Conservation (phyloP, 2,888 invertebrate genomes). For the Stenurella melanura region DNA sequence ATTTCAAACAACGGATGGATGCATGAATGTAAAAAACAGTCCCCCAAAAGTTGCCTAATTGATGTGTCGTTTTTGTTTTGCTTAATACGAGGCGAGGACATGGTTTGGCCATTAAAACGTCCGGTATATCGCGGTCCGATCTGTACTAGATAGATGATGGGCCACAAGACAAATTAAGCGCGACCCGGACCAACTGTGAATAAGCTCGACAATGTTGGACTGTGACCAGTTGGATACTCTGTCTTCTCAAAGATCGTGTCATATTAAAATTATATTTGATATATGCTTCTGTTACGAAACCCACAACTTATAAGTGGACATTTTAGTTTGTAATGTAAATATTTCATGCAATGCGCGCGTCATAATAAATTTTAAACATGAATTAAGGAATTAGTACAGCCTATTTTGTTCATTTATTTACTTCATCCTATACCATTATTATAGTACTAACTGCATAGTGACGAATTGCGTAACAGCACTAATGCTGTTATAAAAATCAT, state of each 20-base stretch:
- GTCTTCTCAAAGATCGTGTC: slow-evolving; percentile 31
- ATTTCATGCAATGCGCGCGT: neutral
- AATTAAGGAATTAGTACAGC: neutral
- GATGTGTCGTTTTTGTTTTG: slow-evolving; percentile 83
- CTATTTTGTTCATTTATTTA: too few species aligned
- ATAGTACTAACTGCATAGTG: too few species aligned
- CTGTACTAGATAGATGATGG: slow-evolving; percentile 78
- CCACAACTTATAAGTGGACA: neutral
- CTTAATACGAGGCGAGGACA: slow-evolving; percentile 79
- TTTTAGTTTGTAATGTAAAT: neutral
- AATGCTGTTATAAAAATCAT: too few species aligned
- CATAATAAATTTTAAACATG: neutral
- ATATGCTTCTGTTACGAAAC: slow-evolving; percentile 21
- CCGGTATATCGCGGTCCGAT: slow-evolving; percentile 78
- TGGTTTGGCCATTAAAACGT: slow-evolving; percentile 83
- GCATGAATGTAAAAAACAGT: slow-evolving; percentile 52
- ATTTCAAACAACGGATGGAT: slow-evolving; percentile 49
- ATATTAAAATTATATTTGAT: slow-evolving; percentile 38
- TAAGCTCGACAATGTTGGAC: slow-evolving; percentile 36
- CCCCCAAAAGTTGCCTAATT: slow-evolving; percentile 74
- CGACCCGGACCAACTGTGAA: slow-evolving; percentile 58
- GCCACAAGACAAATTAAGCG: slow-evolving; percentile 75
- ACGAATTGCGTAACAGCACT: too few species aligned
- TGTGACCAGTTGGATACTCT: slow-evolving; percentile 35
- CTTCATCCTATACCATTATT: too few species aligned